Evolutionary conservation across 2,797 vertebrate genomes (phyloP), one percentile per base, ranked within the genome.

Genomic region (Gallinago stenura): DNA sequence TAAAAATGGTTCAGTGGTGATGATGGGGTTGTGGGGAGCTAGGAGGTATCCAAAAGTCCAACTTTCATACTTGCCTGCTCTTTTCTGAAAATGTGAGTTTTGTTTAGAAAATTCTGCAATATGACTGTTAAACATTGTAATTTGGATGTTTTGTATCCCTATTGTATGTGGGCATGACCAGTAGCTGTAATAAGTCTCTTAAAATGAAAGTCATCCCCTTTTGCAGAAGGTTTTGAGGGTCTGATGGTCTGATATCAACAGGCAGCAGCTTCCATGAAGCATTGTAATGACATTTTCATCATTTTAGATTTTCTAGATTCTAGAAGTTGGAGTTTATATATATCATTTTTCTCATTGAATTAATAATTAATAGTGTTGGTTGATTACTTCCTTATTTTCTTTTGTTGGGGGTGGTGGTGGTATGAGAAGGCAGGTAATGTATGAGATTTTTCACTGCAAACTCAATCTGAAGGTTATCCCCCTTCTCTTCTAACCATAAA

Each of bases 371-470:
- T 75, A 53, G 16, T 6, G 7, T 10, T 43, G 3, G 2, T 41
- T 82, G 5, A 3, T 76, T 62, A 41, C 25, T 33, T 54, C 31
- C 11, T 4, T 6, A 17, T 43, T 43, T 17, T 41, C 12, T 46
- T 60, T 57, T 57, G 14, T 19, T 6, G 12, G 1, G 3, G 6
- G 7, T 4, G 6, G 4, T 4, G 1, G 7, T 35, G 15, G 3
- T 48, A 19, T n/a, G 21, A 30, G 21, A 26, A 26, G 39, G 24
- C 16, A 76, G 33, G 51, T 51, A 66, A 66, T 4, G 0, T 45
- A 15, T 26, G 5, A 62, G 18, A 4, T 56, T 87, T 91, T 87
- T 70, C 25, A 37, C 9, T 46, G 30, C 62, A 93, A 70, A 62
- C 3, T 61, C 11, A 50, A 5, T 68, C 70, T 71, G 6, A 50